Evolutionary conservation across 2,797 vertebrate genomes (phyloP).

Genomic region (Oceanodroma leucorhoa): DNA sequence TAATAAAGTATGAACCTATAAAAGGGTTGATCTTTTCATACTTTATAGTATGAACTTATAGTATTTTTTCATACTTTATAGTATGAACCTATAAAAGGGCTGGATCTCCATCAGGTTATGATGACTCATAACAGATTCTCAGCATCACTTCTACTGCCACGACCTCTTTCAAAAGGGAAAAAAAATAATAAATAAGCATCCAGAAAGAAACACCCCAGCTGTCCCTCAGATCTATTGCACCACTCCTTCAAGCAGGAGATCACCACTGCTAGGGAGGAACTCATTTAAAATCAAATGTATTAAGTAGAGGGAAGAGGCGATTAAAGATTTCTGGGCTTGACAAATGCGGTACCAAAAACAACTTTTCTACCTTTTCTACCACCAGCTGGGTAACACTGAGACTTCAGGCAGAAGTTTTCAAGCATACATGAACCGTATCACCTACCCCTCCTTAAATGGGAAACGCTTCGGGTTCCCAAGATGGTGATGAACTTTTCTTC

Average conservation of each 20-base stretch:
- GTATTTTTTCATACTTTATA: no score
- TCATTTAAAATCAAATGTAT: not conserved
- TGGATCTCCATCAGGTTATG: not conserved
- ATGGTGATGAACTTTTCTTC: conserved; percentile 94
- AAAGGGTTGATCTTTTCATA: not conserved
- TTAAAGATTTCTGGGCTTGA: not conserved
- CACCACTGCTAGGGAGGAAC: not conserved
- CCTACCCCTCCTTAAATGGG: conserved; percentile 88
- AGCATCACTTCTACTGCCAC: not conserved
- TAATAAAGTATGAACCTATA: not conserved
- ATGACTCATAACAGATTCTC: not conserved
- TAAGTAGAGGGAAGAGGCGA: not conserved
- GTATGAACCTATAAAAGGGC: not conserved
- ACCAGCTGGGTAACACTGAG: not conserved
- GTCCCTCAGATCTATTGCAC: not conserved
- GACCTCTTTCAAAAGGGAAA: not conserved
- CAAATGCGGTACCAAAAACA: not conserved
- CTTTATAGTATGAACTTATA: no score
- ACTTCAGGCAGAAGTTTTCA: not conserved
- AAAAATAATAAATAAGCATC: not conserved
- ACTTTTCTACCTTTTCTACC: not conserved
- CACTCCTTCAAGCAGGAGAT: not conserved
- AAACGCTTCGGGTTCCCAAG: conserved; percentile 87
- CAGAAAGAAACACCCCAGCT: not conserved
- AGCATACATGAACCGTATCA: not conserved